phyloP scores from a whole-genome alignment of 2,797 vertebrate species.

The Orestias chungarensis region DNA sequence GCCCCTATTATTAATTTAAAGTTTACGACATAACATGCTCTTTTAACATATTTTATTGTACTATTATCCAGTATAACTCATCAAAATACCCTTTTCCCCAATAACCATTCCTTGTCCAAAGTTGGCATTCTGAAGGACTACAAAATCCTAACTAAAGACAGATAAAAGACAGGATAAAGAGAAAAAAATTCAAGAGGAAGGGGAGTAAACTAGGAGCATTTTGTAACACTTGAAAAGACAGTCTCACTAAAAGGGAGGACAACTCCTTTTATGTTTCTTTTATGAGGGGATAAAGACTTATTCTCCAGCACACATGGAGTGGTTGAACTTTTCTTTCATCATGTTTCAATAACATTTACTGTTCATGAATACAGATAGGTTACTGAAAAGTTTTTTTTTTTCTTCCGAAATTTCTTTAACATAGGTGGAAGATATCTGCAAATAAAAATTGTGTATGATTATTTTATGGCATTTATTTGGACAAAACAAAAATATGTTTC shows the following conservation, averaged over 20 bases:
- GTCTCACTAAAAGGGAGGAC: conserved; percentile 50
- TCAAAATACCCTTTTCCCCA: conserved; percentile 11
- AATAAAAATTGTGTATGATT: background rate
- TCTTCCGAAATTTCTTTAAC: background rate
- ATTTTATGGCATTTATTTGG: background rate
- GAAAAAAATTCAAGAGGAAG: conserved; percentile 37
- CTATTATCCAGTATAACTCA: background rate
- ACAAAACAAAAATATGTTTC: too few relatives aligned
- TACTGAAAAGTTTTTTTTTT: background rate
- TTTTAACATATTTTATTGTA: conserved; percentile 8
- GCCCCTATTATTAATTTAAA: conserved; percentile 47
- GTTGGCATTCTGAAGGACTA: conserved; percentile 82
- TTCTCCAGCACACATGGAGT: conserved; percentile 59
- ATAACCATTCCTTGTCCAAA: conserved; percentile 76
- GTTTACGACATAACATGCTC: conserved; percentile 14
- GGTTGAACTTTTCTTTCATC: conserved; percentile 62
- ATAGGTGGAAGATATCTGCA: background rate
- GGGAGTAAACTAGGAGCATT: conserved; percentile 39
- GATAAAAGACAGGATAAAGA: conserved; percentile 54
- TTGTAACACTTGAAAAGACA: conserved; percentile 63
- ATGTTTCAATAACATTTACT: conserved; percentile 63
- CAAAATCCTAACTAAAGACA: conserved; percentile 55
- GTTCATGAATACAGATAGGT: conserved; percentile 67
- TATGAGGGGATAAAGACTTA: conserved; percentile 66
- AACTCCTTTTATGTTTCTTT: conserved; percentile 70